Conservation (phyloP, 1,140 invertebrate species). For the Dendrolimus kikuchii region DNA sequence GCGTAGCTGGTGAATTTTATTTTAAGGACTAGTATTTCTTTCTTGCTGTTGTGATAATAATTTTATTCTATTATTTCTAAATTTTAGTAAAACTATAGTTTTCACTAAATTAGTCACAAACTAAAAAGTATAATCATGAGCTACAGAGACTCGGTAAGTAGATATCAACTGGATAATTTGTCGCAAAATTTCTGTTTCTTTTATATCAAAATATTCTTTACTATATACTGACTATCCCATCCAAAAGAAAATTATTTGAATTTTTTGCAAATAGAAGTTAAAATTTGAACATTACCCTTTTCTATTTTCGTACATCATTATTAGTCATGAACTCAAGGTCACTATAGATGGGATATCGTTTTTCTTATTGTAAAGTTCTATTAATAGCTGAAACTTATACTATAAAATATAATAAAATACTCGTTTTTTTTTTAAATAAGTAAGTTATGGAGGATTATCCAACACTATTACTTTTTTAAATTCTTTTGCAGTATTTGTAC, state of each 20-base stretch:
- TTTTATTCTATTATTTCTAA: background rate
- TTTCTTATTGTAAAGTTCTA: slow-evolving; percentile 13
- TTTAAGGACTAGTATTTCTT: slow-evolving; percentile 9
- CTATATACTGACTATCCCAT: background rate
- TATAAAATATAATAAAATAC: background rate
- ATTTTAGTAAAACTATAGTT: background rate
- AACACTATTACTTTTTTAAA: background rate
- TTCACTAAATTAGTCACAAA: background rate
- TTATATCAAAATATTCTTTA: background rate
- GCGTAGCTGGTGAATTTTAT: slow-evolving; percentile 7
- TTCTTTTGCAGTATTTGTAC: slow-evolving; percentile 19
- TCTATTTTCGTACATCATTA: slow-evolving; percentile 20
- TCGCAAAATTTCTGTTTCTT: background rate
- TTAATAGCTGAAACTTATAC: background rate
- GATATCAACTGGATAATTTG: slow-evolving; percentile 7
- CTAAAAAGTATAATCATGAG: slow-evolving; percentile 39
- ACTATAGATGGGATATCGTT: slow-evolving; percentile 13
- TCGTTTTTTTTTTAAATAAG: too few relatives aligned
- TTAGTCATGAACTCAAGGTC: slow-evolving; percentile 28
- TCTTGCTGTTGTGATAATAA: background rate
- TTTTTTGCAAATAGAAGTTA: background rate
- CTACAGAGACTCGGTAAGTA: slow-evolving; percentile 61
- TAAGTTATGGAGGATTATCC: too few relatives aligned
- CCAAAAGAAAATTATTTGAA: too few relatives aligned
- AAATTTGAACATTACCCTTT: slow-evolving; percentile 12